Percentiles rank a stretch among this genome's conserved stretches.
These are phyloP conservation scores for Halichondria panicea DNA, from an alignment of 37 sponge, comb jelly and placozoan species.

Conservation along the genomic window DNA sequence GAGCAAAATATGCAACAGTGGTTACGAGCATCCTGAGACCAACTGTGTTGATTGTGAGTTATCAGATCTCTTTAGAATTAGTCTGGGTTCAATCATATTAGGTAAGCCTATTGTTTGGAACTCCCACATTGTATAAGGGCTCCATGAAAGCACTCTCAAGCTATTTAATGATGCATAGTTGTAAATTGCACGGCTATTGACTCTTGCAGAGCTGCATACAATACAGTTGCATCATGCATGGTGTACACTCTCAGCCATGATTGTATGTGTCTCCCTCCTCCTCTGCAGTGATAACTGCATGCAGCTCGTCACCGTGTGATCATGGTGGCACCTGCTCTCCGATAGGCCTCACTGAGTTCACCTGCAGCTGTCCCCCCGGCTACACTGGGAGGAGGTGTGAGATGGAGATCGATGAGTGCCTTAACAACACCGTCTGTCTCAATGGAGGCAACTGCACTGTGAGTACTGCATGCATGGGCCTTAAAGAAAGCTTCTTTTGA, in stretches of 20 bases:
- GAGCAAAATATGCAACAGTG: not conserved
- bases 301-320: not conserved
- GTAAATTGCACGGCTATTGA: not conserved
- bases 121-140: no score
- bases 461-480: not conserved
- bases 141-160: no score
- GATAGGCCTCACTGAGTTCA: not conserved
- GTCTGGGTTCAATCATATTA: no score
- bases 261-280: no score
- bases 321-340: slow-evolving; percentile 1
- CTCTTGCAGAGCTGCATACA: no score
- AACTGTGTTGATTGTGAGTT: slow-evolving; percentile 16
- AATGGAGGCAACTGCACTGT: slow-evolving; percentile 29
- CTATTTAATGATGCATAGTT: not conserved
- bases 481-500: not conserved
- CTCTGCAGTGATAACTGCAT: not conserved
- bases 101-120: no score
- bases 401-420: slow-evolving; percentile 25
- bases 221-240: no score
- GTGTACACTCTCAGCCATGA: no score
- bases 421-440: not conserved
- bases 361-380: slow-evolving; percentile 1
- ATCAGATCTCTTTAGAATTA: not conserved
- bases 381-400: not conserved
- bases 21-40: slow-evolving; percentile 3